Percentiles rank a stretch among this genome's conserved stretches.
phyloP scores from a whole-genome alignment of 2,888 invertebrate genomes.

The Limnephilus lunatus region DNA sequence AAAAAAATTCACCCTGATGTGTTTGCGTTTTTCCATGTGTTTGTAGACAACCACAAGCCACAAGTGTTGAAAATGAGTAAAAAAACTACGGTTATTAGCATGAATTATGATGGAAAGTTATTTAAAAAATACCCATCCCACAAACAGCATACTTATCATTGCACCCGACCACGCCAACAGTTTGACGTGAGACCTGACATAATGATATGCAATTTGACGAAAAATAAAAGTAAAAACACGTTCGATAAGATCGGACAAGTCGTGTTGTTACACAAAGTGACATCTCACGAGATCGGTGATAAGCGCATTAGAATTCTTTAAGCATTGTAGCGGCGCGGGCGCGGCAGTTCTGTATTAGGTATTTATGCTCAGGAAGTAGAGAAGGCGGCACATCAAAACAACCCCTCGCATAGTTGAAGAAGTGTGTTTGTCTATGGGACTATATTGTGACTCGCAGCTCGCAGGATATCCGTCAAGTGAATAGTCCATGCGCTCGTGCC shows the following conservation, averaged over 20 bases:
- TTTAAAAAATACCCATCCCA: neutral
- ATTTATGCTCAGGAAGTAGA: neutral
- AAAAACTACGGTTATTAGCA: neutral
- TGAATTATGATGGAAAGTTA: neutral
- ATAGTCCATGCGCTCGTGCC: neutral
- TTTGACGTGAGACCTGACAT: neutral
- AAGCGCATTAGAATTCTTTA: neutral
- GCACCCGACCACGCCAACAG: slow-evolving; percentile 2
- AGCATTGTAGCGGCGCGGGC: neutral
- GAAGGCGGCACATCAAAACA: neutral
- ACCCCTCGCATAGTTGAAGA: neutral
- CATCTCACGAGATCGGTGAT: neutral
- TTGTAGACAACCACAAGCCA: neutral
- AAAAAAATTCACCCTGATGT: neutral
- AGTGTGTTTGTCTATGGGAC: neutral
- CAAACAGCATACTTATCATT: neutral
- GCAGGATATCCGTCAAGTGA: neutral
- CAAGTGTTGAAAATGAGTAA: neutral
- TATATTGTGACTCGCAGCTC: neutral
- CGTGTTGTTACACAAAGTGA: neutral
- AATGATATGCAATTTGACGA: neutral
- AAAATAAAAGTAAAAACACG: neutral
- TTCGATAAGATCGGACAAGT: neutral
- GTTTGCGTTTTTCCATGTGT: neutral
- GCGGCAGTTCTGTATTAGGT: neutral